Percentiles rank a stretch among this genome's conserved stretches.
phyloP scores from a whole-genome alignment of 2,888 invertebrate species.

The Plagiodera versicolora region DNA sequence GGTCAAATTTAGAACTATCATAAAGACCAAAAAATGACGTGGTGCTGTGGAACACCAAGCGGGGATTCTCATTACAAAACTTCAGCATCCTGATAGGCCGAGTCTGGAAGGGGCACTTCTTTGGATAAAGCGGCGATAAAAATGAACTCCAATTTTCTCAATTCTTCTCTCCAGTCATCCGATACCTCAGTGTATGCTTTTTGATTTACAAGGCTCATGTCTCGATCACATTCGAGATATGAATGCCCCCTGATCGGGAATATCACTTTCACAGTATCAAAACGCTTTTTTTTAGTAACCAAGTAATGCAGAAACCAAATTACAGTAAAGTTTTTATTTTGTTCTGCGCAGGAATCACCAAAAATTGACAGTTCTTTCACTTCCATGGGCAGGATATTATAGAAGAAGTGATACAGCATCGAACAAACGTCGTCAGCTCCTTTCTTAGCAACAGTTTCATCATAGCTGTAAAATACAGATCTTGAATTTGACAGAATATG shows the following conservation, averaged over 20 bases:
- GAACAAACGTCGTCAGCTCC: background rate
- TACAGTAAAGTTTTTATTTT: background rate
- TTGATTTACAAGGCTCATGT: background rate
- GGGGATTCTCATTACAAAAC: slow-evolving; percentile 5
- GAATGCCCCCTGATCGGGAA: background rate
- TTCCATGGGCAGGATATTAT: background rate
- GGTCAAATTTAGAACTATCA: slow-evolving; percentile 6
- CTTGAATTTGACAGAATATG: background rate
- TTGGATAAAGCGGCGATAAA: background rate
- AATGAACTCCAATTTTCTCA: background rate
- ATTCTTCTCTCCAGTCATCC: too few species aligned
- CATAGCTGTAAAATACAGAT: background rate
- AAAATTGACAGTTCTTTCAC: background rate
- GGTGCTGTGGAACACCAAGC: slow-evolving; percentile 2
- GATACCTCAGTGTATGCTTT: too few species aligned
- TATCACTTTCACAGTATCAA: background rate
- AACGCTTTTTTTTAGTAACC: background rate
- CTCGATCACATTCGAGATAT: background rate
- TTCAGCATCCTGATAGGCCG: slow-evolving; percentile 6
- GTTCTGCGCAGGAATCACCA: background rate
- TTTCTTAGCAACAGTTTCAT: background rate
- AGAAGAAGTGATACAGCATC: background rate
- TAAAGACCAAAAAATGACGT: slow-evolving; percentile 1
- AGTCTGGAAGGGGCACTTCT: slow-evolving; percentile 2
- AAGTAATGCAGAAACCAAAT: background rate